Evolutionary conservation across 2,888 invertebrate genomes (phyloP), one percentile per base, ranked within the genome.

Genomic region (Scaeva pyrastri): DNA sequence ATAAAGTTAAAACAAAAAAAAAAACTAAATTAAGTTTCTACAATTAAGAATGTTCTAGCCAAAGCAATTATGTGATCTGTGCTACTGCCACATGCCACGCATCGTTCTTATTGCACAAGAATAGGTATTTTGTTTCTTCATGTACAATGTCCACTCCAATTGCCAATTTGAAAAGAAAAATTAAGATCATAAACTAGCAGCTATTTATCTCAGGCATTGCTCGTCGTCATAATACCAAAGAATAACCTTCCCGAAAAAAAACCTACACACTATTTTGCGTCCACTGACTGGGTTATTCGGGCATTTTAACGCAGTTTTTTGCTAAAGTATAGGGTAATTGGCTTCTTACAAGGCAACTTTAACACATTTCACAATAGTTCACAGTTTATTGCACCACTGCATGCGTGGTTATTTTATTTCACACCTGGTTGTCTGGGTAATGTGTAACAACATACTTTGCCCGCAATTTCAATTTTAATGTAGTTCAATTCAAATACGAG

Each of bases 351-450:
- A 39, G 52, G 68, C 50, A 68, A 52, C n/a, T 41, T 39, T 7
- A 31, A 31, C 8, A 31, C 8, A 50, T 75, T 74, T 81, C 75
- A 75, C 55, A 81, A 81, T 62, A 60, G 45, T 81, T 81, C 36
- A 70, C 70, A 75, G 70, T 76, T 75, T 64, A 76, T 56, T 81
- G 81, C 81, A 76, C 71, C 45, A 64, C 81, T 81, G 81, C 62
- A 70, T 81, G 70, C 55, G 81, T 80, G 60, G 70, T 62, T 70
- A 68, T 71, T 76, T 64, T 50, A 76, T 76, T 76, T 76, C 81
- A 56, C 81, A 81, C 56, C 64, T 71, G 41, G 64, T 71, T 82
- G 68, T 39, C 52, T 68, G 39, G n/a, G 21, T 68, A 75, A 76
- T 70, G 62, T 71, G 76, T 64, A 71, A 68, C 41, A 48, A 75